A percentile compares a stretch with the other conserved stretches of the same genome.
Conservation (phyloP, 1,140 invertebrate genomes). For the Trissolcus basalis region DNA sequence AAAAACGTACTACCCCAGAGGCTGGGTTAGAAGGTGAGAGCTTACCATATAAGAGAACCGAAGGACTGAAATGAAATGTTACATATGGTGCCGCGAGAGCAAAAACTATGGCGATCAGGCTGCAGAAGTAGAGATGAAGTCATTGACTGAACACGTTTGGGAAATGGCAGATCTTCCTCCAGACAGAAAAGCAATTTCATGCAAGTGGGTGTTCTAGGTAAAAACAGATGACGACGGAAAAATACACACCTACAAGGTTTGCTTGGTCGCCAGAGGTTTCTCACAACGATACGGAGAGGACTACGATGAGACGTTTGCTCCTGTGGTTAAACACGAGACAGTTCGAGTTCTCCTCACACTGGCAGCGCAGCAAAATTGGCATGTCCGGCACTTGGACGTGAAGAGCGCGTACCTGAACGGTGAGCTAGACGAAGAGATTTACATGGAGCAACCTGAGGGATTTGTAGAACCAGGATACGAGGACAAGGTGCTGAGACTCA, state of each 20-base stretch:
- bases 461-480: conserved; percentile 8
- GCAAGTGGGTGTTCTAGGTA: conserved; percentile 71
- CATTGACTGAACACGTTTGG: conserved; percentile 51
- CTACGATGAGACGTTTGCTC: conserved; percentile 68
- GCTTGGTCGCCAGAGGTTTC: conserved; percentile 73
- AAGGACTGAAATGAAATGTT: conserved; percentile 11
- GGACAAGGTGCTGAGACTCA: conserved; percentile 14
- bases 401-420: conserved; percentile 35
- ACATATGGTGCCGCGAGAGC: conserved; percentile 13
- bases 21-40: conserved; percentile 11
- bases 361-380: conserved; percentile 21
- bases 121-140: conserved; percentile 30
- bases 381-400: conserved; percentile 30
- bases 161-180: conserved; percentile 48
- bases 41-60: conserved; percentile 5
- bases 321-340: conserved; percentile 59
- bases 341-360: conserved; percentile 13
- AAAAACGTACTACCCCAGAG: conserved; percentile 12
- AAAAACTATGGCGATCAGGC: conserved; percentile 11
- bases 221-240: conserved; percentile 62
- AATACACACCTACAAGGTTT: conserved; percentile 66
- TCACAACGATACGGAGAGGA: conserved; percentile 65
- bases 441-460: conserved; percentile 26
- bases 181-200: conserved; percentile 47
- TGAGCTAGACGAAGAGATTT: conserved; percentile 16